Conservation (phyloP, 2,797 vertebrate genomes). For the Myripristis jacobus region DNA sequence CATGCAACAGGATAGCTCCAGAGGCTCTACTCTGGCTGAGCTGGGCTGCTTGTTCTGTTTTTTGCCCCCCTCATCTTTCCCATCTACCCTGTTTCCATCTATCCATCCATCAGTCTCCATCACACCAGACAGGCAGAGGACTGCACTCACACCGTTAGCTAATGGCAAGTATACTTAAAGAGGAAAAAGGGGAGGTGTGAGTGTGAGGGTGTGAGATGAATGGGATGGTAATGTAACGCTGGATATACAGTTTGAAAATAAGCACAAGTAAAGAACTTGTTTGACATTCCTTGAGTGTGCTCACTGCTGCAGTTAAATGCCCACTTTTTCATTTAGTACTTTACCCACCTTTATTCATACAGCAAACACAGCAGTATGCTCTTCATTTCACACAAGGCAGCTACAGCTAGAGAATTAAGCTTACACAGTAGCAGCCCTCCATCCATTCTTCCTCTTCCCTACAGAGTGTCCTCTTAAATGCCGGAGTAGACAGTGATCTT, state of each 20-base stretch:
- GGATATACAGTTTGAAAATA: conserved; percentile 23
- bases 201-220: conserved; percentile 29
- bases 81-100: conserved; percentile 31
- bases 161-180: conserved; percentile 48
- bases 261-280: background rate
- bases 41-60: conserved; percentile 24
- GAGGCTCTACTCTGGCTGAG: conserved; percentile 54
- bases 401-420: conserved; percentile 6
- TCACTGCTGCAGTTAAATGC: background rate
- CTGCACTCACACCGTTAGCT: conserved; percentile 40
- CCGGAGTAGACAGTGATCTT: too few relatives aligned
- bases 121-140: conserved; percentile 46
- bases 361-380: background rate
- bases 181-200: conserved; percentile 26
- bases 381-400: background rate
- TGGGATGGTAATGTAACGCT: conserved; percentile 20
- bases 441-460: too few relatives aligned
- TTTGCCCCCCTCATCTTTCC: conserved; percentile 12
- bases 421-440: background rate
- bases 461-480: too few relatives aligned
- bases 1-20: conserved; percentile 51
- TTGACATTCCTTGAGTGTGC: background rate
- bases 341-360: too few relatives aligned
- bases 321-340: background rate
- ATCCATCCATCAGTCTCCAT: conserved; percentile 65